Evolutionary conservation across 2,797 vertebrate species (phyloP).

Genomic region (Pangasius macronema): DNA sequence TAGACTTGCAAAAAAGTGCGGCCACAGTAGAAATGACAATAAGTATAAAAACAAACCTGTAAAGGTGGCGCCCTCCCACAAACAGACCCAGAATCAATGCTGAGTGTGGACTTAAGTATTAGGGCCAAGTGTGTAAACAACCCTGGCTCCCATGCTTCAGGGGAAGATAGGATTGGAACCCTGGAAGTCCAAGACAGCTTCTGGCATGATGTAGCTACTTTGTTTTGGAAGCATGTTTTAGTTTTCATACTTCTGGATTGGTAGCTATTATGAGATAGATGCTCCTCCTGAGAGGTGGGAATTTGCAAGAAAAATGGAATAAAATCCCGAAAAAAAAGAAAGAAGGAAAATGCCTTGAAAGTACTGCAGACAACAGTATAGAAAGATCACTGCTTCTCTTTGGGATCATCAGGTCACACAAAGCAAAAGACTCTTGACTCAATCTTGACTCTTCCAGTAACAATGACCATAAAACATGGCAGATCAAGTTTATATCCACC

Average conservation of each 20-base stretch:
- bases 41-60: not conserved
- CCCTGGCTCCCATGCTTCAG: not conserved
- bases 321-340: not conserved
- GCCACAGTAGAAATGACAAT: no score
- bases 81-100: not conserved
- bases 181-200: not conserved
- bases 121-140: not conserved
- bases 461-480: not conserved
- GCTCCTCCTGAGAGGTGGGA: not conserved
- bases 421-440: not conserved
- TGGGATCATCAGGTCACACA: constrained; percentile 1
- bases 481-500: not conserved
- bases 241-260: not conserved
- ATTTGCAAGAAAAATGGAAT: not conserved
- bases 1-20: not conserved
- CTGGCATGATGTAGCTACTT: not conserved
- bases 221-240: not conserved
- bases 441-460: not conserved
- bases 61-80: not conserved
- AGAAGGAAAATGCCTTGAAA: not conserved
- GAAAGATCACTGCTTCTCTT: not conserved
- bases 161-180: not conserved
- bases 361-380: not conserved
- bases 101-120: not conserved
- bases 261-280: not conserved